Percentiles rank a stretch among this genome's conserved stretches.
Evolutionary conservation across 2,888 invertebrate genomes (phyloP).

Genomic region (Azorinus chamasolen): DNA sequence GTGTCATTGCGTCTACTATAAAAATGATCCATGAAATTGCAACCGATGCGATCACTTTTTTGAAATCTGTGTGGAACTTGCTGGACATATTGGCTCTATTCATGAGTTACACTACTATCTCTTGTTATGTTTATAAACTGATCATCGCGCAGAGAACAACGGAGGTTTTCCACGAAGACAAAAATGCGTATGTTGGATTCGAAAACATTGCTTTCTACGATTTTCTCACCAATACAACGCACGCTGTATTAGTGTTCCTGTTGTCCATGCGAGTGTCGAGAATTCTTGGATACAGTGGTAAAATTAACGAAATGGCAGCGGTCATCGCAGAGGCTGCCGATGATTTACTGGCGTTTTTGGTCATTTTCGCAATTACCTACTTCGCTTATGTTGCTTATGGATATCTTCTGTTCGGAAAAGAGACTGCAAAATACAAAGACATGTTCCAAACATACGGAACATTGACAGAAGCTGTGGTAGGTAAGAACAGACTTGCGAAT

Average conservation of each 20-base stretch:
- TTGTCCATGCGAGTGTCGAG: slow-evolving; percentile 72
- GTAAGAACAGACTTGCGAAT: slow-evolving; percentile 70
- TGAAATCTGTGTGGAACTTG: slow-evolving; percentile 85
- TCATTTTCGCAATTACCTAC: slow-evolving; percentile 85
- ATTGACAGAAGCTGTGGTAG: slow-evolving; percentile 82
- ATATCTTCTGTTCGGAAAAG: slow-evolving; percentile 81
- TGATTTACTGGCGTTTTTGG: slow-evolving; percentile 85
- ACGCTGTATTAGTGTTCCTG: slow-evolving; percentile 70
- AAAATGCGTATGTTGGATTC: slow-evolving; percentile 81
- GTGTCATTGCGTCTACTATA: slow-evolving; percentile 58
- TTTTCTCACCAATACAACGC: slow-evolving; percentile 76
- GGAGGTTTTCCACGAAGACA: slow-evolving; percentile 62
- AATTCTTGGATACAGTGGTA: slow-evolving; percentile 87
- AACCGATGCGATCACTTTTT: slow-evolving; percentile 74
- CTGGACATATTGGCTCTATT: slow-evolving; percentile 84
- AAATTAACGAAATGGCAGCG: slow-evolving; percentile 86
- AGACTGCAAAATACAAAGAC: slow-evolving; percentile 79
- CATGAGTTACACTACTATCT: slow-evolving; percentile 81
- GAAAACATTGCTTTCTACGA: slow-evolving; percentile 85
- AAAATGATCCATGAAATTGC: slow-evolving; percentile 55
- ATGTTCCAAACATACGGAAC: slow-evolving; percentile 84
- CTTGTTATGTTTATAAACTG: slow-evolving; percentile 76
- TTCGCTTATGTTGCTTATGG: slow-evolving; percentile 82
- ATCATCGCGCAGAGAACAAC: slow-evolving; percentile 58
- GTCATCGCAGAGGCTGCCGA: slow-evolving; percentile 84